Evolutionary conservation across 1,140 invertebrate genomes (phyloP).

Genomic region (Calephelis nemesis): DNA sequence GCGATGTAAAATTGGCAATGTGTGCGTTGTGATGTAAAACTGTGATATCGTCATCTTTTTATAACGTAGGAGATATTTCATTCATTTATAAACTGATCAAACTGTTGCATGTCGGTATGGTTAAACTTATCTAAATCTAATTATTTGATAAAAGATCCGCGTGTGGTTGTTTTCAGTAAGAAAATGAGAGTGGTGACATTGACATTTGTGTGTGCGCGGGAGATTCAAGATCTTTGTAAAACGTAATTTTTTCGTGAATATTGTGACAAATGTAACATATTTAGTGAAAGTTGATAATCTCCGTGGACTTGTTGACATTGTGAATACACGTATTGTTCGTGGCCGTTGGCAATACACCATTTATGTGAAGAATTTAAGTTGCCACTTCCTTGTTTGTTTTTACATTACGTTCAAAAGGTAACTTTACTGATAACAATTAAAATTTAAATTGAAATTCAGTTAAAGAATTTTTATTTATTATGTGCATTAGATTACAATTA

Average conservation of each 20-base stretch:
- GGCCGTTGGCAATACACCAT: conserved; percentile 17
- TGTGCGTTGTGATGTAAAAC: conserved; percentile 30
- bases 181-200: conserved; percentile 14
- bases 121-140: background rate
- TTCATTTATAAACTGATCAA: conserved; percentile 8
- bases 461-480: no score
- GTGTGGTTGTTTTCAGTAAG: conserved; percentile 8
- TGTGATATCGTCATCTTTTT: no score
- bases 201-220: conserved; percentile 16
- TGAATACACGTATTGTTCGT: conserved; percentile 12
- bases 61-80: background rate
- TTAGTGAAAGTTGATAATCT: conserved; percentile 16
- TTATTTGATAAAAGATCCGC: background rate
- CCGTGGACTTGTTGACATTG: conserved; percentile 11
- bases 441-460: no score
- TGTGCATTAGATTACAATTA: no score
- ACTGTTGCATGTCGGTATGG: conserved; percentile 5
- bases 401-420: conserved; percentile 4
- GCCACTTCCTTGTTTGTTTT: background rate
- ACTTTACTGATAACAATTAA: background rate
- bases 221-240: conserved; percentile 8
- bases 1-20: conserved; percentile 35
- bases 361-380: conserved; percentile 15
- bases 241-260: background rate
- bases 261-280: conserved; percentile 6